Percentiles rank a stretch among this genome's conserved stretches.
phyloP scores from a whole-genome alignment of 2,797 vertebrate genomes.

The Chiropotes sagulatus region DNA sequence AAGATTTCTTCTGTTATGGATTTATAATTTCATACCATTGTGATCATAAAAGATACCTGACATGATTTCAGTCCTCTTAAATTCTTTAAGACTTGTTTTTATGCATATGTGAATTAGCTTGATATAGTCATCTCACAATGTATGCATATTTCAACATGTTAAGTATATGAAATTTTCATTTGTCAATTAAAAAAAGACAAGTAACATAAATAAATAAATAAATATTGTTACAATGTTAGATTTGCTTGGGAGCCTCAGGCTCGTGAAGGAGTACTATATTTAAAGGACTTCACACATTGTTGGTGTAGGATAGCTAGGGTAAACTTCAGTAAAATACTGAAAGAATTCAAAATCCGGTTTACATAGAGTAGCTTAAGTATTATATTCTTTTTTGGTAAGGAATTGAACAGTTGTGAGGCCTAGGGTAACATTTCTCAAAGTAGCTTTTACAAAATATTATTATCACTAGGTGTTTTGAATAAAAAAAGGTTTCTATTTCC shows the following conservation, averaged over 20 bases:
- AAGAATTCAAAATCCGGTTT: neutral
- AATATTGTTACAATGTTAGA: neutral
- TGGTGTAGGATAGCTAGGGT: neutral
- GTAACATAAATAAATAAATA: neutral
- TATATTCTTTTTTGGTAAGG: neutral
- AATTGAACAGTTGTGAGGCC: neutral
- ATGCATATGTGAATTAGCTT: neutral
- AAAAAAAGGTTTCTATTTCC: neutral
- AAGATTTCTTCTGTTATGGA: neutral
- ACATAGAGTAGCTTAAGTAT: neutral
- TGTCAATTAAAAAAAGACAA: neutral
- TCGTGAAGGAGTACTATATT: neutral
- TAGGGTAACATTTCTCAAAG: neutral
- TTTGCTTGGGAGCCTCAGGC: neutral
- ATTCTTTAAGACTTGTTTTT: neutral
- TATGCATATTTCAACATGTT: neutral
- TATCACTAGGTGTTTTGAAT: neutral
- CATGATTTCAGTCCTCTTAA: neutral
- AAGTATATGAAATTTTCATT: neutral
- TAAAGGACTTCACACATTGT: neutral
- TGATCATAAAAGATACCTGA: neutral
- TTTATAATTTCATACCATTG: neutral
- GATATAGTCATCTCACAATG: neutral
- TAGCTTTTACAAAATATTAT: neutral
- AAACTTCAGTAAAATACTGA: neutral